Evolutionary conservation across 2,888 invertebrate genomes (phyloP), one percentile per base, ranked within the genome.

Genomic region (Erebia palarica): DNA sequence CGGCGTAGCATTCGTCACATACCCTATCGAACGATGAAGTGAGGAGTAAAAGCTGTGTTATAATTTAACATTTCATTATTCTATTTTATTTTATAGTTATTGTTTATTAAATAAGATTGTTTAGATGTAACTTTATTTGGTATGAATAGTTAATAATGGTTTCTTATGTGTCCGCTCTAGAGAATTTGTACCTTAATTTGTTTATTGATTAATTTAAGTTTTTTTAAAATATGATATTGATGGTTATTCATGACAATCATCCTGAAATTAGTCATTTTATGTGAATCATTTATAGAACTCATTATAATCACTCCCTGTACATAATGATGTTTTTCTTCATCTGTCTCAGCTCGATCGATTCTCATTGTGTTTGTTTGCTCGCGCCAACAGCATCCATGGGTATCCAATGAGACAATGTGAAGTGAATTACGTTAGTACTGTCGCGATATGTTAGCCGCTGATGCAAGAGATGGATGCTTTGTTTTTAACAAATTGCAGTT

Each of bases 51-150:
- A 91, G 89, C 92, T 93, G 92, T 92, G 91, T 91, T 93, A 93
- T 91, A 89, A 91, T 89, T 90, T 92, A 90, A 92, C 91, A 90
- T 90, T 91, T 92, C 91, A 91, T 88, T 91, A 91, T 89, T 90
- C 89, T 91, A 90, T 91, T 92, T 92, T 92, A 91, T 92, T 92
- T 92, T 87, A 86, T 92, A 92, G 90, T 90, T 91, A 91, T 91
- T 90, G 86, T 92, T 92, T 92, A 91, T 89, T 81, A 49, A 60
- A 75, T 92, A 92, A 89, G 91, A 83, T 80, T 82, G 90, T 92
- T 93, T 93, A 92, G 92, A 92, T 90, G 81, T 92, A 92, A 90
- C 88, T 89, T 92, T 92, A 90, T 92, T 93, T 92, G 85, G 86
- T 90, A 90, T 85, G 82, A 86, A 85, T 92, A 91, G 90, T 90